Percentiles rank a stretch among this genome's conserved stretches.
Conservation (phyloP, 30 jellyfish, hydroid and myxozoan genomes). For the Chrysaora quinquecirrha region DNA sequence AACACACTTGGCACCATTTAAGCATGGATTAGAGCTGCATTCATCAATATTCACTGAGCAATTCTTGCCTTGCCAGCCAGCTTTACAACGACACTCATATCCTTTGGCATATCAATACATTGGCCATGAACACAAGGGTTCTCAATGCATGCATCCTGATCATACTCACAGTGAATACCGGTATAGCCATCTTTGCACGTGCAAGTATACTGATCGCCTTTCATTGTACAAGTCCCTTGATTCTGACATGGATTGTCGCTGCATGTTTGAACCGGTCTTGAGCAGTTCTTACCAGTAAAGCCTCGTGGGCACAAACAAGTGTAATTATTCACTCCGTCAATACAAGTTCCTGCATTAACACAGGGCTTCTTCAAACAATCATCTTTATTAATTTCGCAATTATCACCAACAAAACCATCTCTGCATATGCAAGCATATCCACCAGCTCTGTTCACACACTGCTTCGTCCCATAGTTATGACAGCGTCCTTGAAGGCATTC, state of each 20-base stretch:
- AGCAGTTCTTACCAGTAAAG: slow-evolving; percentile 82
- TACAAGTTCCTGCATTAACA: slow-evolving; percentile 73
- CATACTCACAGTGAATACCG: slow-evolving; percentile 80
- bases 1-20: slow-evolving; percentile 69
- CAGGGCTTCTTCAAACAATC: slow-evolving; percentile 71
- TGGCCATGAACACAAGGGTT: slow-evolving; percentile 78
- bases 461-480: slow-evolving; percentile 64
- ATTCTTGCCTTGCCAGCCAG: slow-evolving; percentile 77
- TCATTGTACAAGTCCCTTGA: slow-evolving; percentile 66
- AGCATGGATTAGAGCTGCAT: slow-evolving; percentile 72
- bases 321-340: slow-evolving; percentile 69
- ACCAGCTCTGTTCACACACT: slow-evolving; percentile 78
- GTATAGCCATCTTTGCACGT: slow-evolving; percentile 58
- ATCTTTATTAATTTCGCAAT: slow-evolving; percentile 72
- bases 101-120: slow-evolving; percentile 68
- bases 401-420: slow-evolving; percentile 72
- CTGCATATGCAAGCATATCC: slow-evolving; percentile 79
- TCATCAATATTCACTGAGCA: slow-evolving; percentile 74
- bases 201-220: slow-evolving; percentile 60
- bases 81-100: slow-evolving; percentile 58
- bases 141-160: slow-evolving; percentile 68
- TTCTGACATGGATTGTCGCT: slow-evolving; percentile 64
- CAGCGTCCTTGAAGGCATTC: slow-evolving; percentile 67
- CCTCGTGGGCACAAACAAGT: slow-evolving; percentile 84
- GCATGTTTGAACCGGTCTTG: slow-evolving; percentile 70